Evolutionary conservation across 2,888 invertebrate genomes (phyloP), one percentile per base, ranked within the genome.

Genomic region (Zygaena filipendulae): DNA sequence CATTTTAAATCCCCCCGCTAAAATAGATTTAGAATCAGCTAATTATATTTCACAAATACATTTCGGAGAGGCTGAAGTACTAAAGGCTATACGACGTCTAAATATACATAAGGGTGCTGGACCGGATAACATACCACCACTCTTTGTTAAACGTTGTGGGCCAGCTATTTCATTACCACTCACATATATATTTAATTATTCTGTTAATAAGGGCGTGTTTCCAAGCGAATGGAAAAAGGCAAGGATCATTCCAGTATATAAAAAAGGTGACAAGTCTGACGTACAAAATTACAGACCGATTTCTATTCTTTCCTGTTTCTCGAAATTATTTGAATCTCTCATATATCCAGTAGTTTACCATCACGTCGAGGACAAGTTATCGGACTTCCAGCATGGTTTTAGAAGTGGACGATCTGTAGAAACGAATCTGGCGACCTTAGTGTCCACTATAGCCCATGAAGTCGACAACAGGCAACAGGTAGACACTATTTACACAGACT

Each of bases 321-420:
- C 33, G 11, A 34, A 30, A 28, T 16, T 21, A 10, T 34, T 34
- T 19, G 33, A 33, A 22, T 25, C 27, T 6, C 8, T 33, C 3
- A 7, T 33, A 7, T 16, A 13, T 14, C 28, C 30, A 5, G 6
- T 21, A 6, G 14, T 36, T 3, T 16, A 23, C 2, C 12, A 14
- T 6, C 28, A 30, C 19, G 13, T 26, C 7, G 21, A 26, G 8
- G 21, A 13, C 8, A 18, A 19, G 9, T 20, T 33, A 8, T 29
- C 23, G n/a, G 9, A 11, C 6, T 11, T 29, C 6, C 36, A 36
- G 19, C 33, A 36, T 14, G 33, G 36, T 4, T 36, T 36, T 29
- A 14, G 25, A 3, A 27, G 20, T 12, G 26, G 27, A 4, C 14
- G 21, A n/a, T 31, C 30, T n/a, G 22, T 22, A 2, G 12, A 12